These are phyloP conservation scores for Melolontha melolontha DNA, from an alignment of 2,888 invertebrate species.

Conservation along the genomic window DNA sequence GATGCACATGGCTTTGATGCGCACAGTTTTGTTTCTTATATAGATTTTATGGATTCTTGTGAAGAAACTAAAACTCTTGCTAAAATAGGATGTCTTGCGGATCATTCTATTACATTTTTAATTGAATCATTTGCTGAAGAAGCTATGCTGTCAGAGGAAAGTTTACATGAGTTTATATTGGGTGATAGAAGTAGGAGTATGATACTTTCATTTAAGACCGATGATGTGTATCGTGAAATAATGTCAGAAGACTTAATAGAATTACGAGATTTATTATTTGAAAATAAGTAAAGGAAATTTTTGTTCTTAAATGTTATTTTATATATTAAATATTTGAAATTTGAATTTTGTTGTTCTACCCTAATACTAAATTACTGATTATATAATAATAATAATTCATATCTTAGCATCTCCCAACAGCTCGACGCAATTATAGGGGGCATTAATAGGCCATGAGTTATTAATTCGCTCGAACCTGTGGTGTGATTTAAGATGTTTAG, in stretches of 20 bases:
- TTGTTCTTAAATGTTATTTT: no score
- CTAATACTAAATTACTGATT: no score
- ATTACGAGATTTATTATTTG: conserved; percentile 51
- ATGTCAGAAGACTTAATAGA: conserved; percentile 56
- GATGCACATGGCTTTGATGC: conserved; percentile 20
- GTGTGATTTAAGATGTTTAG: no score
- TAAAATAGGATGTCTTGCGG: conserved; percentile 54
- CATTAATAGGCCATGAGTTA: no score
- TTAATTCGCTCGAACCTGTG: no score
- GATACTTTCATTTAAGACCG: conserved; percentile 47
- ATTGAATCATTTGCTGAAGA: conserved; percentile 48
- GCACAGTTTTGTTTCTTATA: conserved; percentile 17
- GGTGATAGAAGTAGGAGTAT: conserved; percentile 54
- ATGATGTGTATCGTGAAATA: conserved; percentile 52
- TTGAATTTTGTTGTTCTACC: no score
- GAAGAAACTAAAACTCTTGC: conserved; percentile 47
- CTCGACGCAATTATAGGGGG: no score
- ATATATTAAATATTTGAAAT: no score
- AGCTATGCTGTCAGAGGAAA: conserved; percentile 50
- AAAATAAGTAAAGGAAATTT: no score
- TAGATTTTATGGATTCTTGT: conserved; percentile 50
- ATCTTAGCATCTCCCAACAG: no score
- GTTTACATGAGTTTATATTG: conserved; percentile 52
- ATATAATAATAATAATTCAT: no score
- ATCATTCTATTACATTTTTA: conserved; percentile 54